Evolutionary conservation across 2,888 invertebrate genomes (phyloP).

Genomic region (Platypus cylindrus): DNA sequence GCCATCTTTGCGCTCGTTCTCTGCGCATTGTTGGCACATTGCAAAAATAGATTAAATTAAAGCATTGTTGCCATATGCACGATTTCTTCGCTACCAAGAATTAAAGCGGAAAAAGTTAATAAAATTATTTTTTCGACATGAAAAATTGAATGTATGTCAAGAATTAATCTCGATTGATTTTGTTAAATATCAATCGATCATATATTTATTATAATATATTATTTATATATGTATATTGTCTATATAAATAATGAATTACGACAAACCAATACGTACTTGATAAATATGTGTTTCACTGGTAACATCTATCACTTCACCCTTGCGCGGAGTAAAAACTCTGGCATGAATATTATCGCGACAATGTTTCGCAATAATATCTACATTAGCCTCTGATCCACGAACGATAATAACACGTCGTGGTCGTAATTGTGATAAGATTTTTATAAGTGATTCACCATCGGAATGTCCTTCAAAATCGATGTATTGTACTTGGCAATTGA

Average conservation of each 20-base stretch:
- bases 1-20: too few relatives aligned
- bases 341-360: slow-evolving; percentile 53
- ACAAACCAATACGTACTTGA: slow-evolving; percentile 58
- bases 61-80: too few relatives aligned
- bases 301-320: slow-evolving; percentile 81
- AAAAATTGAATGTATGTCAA: too few relatives aligned
- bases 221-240: too few relatives aligned
- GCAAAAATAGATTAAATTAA: too few relatives aligned
- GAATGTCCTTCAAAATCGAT: slow-evolving; percentile 96
- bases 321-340: slow-evolving; percentile 69
- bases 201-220: too few relatives aligned
- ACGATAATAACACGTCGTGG: slow-evolving; percentile 64
- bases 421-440: slow-evolving; percentile 68
- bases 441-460: slow-evolving; percentile 70
- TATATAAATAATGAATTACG: too few relatives aligned
- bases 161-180: too few relatives aligned
- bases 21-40: too few relatives aligned
- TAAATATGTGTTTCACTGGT: slow-evolving; percentile 97
- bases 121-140: background rate
- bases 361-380: slow-evolving; percentile 53
- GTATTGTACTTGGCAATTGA: slow-evolving; percentile 79
- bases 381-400: slow-evolving; percentile 57
- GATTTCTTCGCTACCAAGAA: too few relatives aligned
- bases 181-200: too few relatives aligned
- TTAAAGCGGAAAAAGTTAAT: too few relatives aligned